A percentile compares a stretch with the other conserved stretches of the same genome.
These are phyloP conservation scores for Meriones unguiculatus DNA, from an alignment of 2,113 vertebrate genomes.

Conservation along the genomic window DNA sequence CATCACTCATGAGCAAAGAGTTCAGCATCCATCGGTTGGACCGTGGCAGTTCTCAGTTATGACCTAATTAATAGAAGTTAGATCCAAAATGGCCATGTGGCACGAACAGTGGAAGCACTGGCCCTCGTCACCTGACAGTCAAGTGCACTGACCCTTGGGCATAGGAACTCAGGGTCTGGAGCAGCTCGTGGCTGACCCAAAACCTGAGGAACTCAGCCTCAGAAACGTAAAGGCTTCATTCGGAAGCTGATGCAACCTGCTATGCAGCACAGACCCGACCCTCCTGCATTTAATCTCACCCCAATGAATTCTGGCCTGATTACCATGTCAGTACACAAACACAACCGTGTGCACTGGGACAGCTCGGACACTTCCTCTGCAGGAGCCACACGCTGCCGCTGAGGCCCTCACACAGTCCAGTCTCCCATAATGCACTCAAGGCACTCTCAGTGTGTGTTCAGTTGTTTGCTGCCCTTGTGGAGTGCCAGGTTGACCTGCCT, in stretches of 20 bases:
- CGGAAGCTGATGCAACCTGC: no score
- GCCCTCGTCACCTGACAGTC: neutral
- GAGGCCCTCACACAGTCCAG: neutral
- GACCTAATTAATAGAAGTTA: neutral
- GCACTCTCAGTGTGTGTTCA: neutral
- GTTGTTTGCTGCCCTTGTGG: slow-evolving; percentile 19
- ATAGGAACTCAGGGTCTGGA: neutral
- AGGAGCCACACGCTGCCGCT: neutral
- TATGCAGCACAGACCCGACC: no score
- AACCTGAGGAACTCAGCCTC: neutral
- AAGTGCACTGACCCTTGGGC: no score
- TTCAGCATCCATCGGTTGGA: neutral
- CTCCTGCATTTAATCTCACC: neutral
- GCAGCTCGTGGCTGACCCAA: neutral
- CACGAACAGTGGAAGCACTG: neutral
- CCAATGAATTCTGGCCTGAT: neutral
- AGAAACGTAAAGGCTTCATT: neutral
- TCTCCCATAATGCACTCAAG: neutral
- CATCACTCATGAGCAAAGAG: neutral
- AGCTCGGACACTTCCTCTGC: neutral
- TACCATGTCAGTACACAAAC: neutral
- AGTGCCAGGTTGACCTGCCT: neutral
- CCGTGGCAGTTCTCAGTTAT: neutral
- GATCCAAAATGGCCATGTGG: neutral
- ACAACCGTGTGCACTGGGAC: no score